These are phyloP conservation scores for Sesamia inferens DNA, from an alignment of 2,888 invertebrate genomes.

Conservation along the genomic window DNA sequence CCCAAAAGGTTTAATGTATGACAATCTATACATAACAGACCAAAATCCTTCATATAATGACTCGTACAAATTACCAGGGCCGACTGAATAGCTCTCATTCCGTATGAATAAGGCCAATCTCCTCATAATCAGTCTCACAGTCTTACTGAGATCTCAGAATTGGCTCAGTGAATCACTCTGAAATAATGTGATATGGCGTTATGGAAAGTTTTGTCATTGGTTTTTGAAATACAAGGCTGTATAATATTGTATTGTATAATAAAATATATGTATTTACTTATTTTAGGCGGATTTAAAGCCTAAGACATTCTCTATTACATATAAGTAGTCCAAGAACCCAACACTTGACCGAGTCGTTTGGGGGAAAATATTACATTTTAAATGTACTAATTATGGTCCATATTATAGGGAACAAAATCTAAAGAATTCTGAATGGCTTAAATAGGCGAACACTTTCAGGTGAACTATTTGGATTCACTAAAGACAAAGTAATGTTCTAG, in stretches of 20 bases:
- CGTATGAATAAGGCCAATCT: slow-evolving; percentile 54
- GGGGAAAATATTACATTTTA: background rate
- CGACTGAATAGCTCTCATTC: slow-evolving; percentile 32
- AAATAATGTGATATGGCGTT: slow-evolving; percentile 9
- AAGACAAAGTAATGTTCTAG: background rate
- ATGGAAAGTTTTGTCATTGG: slow-evolving; percentile 8
- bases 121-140: slow-evolving; percentile 24
- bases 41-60: slow-evolving; percentile 37
- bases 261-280: too few species aligned
- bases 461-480: too few species aligned
- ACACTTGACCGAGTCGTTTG: background rate
- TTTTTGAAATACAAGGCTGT: background rate
- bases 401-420: background rate
- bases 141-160: slow-evolving; percentile 11
- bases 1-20: slow-evolving; percentile 25
- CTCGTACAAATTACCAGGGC: slow-evolving; percentile 27
- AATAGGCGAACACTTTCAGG: background rate
- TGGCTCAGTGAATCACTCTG: slow-evolving; percentile 34
- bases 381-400: background rate
- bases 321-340: background rate
- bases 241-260: background rate
- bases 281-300: too few species aligned
- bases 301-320: background rate
- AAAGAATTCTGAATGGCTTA: background rate
- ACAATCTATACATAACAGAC: slow-evolving; percentile 7